Evolutionary conservation across 2,113 vertebrate species (phyloP).

Genomic region (Seriola rivoliana): DNA sequence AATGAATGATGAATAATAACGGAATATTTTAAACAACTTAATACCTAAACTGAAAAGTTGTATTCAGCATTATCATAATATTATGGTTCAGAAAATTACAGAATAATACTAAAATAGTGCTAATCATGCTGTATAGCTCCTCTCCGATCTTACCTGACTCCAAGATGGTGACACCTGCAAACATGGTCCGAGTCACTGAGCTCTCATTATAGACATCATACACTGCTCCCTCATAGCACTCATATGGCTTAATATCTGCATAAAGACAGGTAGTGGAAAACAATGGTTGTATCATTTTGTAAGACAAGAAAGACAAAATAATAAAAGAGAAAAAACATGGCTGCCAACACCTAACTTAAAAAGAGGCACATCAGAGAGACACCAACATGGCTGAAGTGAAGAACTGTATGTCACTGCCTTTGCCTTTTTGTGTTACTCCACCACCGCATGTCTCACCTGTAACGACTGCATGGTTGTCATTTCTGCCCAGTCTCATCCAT

Average conservation of each 20-base stretch:
- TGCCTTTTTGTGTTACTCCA: background rate
- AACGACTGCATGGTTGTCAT: conserved; percentile 43
- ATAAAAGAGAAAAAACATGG: background rate
- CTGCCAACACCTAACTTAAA: background rate
- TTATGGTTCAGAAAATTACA: too few relatives aligned
- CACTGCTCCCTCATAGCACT: conserved; percentile 82
- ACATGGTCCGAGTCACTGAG: conserved; percentile 36
- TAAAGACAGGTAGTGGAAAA: background rate
- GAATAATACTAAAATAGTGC: background rate
- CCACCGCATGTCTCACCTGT: conserved; percentile 66
- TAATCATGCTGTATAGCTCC: too few relatives aligned
- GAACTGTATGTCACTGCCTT: background rate
- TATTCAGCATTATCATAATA: background rate
- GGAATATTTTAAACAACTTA: background rate
- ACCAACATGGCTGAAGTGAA: background rate
- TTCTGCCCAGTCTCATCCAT: conserved; percentile 73
- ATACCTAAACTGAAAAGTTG: background rate
- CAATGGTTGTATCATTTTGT: background rate
- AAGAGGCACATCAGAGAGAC: background rate
- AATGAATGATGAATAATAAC: background rate
- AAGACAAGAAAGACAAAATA: background rate
- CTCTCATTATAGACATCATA: conserved; percentile 52
- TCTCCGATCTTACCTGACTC: conserved; percentile 68
- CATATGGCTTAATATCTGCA: conserved; percentile 69
- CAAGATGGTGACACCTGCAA: conserved; percentile 50